A percentile compares a stretch with the other conserved stretches of the same genome.
Conservation (phyloP, 92 coral and sea anemone species). For the Pocillopora grandis region DNA sequence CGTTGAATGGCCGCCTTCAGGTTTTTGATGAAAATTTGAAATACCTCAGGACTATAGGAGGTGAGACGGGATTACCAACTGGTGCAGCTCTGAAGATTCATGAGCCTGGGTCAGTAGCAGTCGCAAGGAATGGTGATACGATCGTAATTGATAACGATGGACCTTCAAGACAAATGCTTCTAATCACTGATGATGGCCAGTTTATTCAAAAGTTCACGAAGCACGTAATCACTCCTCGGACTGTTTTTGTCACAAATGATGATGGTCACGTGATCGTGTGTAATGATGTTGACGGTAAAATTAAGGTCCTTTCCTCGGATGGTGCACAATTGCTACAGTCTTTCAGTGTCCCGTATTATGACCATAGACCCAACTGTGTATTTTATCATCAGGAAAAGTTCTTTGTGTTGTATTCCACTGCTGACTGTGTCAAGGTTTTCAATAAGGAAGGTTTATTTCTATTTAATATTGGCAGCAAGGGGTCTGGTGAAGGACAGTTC, state of each 20-base stretch:
- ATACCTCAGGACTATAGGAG: neutral
- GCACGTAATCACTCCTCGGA: conserved; percentile 1
- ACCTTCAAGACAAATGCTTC: conserved; percentile 1
- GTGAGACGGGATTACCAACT: neutral
- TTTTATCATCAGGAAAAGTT: conserved; percentile 9
- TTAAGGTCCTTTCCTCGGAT: conserved; percentile 34
- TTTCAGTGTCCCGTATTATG: conserved; percentile 11
- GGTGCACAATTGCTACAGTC: conserved; percentile 17
- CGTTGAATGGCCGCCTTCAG: neutral
- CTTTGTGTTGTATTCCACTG: conserved; percentile 12
- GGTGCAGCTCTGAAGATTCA: neutral
- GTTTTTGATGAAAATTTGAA: conserved; percentile 6
- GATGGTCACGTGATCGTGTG: conserved; percentile 32
- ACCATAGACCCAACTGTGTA: neutral
- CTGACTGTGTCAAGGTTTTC: conserved; percentile 52
- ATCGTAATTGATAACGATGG: conserved; percentile 8
- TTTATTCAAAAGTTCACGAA: conserved; percentile 41
- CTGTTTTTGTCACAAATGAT: conserved; percentile 21
- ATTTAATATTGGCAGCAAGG: conserved; percentile 40
- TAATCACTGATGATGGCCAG: conserved; percentile 46
- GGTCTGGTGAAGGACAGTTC: conserved; percentile 24
- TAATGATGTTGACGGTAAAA: conserved; percentile 8
- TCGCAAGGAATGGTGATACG: conserved; percentile 15
- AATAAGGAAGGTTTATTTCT: conserved; percentile 45
- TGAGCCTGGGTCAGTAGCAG: conserved; percentile 18